Base-by-base conservation (phyloP, 2,888 invertebrate species). In the Liopterus haemorrhoidalis region DNA sequence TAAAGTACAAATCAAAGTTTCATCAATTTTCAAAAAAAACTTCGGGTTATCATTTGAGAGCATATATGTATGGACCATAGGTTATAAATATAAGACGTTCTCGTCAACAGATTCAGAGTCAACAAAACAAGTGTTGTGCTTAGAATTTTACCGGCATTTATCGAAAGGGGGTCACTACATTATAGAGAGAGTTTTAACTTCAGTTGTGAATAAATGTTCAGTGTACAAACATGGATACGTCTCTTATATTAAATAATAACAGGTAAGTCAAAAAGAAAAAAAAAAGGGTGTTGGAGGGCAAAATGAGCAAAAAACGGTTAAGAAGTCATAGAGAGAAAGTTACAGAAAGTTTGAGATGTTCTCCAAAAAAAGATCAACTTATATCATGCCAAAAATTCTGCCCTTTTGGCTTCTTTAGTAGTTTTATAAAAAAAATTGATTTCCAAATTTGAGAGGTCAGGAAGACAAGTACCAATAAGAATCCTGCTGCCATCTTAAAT, bases 211-310 rank as follows among this genome's bases (percentile, higher is more conserved):
- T 25, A 16, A 9, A 3, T 25, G 32, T 42, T 22, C 12, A 44
- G 15, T 12, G 14, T 39, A 31, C 15, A 35, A 50, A 36, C 45
- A 57, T 57, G 57, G 55, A 57, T 52, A 51, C 42, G 38, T 43
- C 50, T 33, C 55, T 47, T 39, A 50, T 54, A 28, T 40, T 55
- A 19, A 57, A 57, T 39, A 57, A 57, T 48, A 57, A 57, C 45
- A 52, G 51, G 57, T 57, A 52, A 49, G 47, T 49, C 41, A 22
- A 5, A 27, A 35, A 12, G 28, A 28, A n/a, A n/a, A n/a, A n/a
- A n/a, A n/a, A n/a, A n/a, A n/a, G n/a, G n/a, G n/a, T n/a, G n/a
- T n/a, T n/a, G n/a, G n/a, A n/a, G n/a, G n/a, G n/a, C n/a, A n/a
- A n/a, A n/a, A n/a, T n/a, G n/a, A n/a, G n/a, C n/a, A n/a, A n/a